Conservation (phyloP, 2,797 vertebrate genomes). For the Pteropus rufus region DNA sequence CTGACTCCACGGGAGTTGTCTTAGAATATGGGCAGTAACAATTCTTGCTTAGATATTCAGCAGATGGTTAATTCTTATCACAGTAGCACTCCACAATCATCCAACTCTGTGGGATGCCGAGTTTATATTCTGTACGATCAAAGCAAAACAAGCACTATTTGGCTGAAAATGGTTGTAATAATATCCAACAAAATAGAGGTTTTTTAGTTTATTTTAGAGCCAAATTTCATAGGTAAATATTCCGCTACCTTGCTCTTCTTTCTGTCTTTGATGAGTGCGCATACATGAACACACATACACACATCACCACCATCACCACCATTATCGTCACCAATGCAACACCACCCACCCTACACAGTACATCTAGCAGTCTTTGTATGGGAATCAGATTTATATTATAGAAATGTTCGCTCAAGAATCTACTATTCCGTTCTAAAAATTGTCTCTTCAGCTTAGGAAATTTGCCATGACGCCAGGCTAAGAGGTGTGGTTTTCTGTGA, state of each 20-base stretch:
- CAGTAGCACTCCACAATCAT: neutral
- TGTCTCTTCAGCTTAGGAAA: neutral
- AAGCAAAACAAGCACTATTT: neutral
- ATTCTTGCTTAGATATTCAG: neutral
- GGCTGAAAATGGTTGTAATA: conserved; percentile 42
- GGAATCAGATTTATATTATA: neutral
- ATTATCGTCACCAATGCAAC: no score
- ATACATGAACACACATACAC: no score
- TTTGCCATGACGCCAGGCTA: neutral
- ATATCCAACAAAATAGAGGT: neutral
- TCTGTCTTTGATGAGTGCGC: neutral
- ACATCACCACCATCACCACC: no score
- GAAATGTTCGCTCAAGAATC: neutral
- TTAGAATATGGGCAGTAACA: neutral
- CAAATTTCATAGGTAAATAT: neutral
- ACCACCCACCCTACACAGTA: no score
- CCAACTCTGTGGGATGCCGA: neutral
- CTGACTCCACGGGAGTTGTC: neutral
- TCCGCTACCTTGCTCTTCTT: neutral
- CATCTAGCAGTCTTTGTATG: neutral
- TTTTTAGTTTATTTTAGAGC: neutral
- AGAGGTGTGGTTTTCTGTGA: neutral
- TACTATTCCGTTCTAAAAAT: neutral
- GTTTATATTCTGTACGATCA: conserved; percentile 40
- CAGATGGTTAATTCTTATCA: conserved; percentile 46